A percentile compares a stretch with the other conserved stretches of the same genome.
These are phyloP conservation scores for Casuarius casuarius DNA, from an alignment of 2,113 vertebrate species.

Conservation along the genomic window DNA sequence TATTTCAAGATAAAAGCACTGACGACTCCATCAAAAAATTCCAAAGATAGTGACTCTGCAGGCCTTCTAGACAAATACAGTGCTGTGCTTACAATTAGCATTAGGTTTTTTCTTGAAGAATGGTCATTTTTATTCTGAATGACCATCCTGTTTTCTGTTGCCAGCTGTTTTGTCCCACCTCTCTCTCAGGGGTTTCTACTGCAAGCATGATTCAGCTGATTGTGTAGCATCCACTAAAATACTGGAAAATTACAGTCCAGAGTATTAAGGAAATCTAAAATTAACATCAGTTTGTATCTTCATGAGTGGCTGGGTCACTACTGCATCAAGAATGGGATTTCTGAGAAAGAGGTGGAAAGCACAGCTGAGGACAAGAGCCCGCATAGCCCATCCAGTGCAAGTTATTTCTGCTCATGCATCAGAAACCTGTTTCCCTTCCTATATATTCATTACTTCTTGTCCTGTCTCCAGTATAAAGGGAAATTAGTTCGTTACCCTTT, in stretches of 20 bases:
- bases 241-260: neutral
- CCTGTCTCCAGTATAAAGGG: neutral
- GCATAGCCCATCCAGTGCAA: neutral
- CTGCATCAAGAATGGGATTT: neutral
- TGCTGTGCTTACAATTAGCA: neutral
- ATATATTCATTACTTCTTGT: neutral
- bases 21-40: neutral
- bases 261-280: neutral
- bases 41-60: neutral
- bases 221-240: neutral
- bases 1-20: neutral
- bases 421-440: neutral
- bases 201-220: neutral
- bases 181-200: neutral
- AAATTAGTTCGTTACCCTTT: neutral
- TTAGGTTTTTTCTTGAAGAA: neutral
- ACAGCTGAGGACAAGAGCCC: neutral
- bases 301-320: neutral
- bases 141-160: neutral
- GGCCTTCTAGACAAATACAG: neutral
- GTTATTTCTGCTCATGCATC: neutral
- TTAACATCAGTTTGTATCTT: neutral
- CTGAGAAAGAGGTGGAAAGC: neutral
- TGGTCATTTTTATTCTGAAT: neutral
- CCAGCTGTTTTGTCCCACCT: neutral